Evolutionary conservation across 2,797 vertebrate genomes (phyloP), one percentile per base, ranked within the genome.

Genomic region (Aphelocoma californica): DNA sequence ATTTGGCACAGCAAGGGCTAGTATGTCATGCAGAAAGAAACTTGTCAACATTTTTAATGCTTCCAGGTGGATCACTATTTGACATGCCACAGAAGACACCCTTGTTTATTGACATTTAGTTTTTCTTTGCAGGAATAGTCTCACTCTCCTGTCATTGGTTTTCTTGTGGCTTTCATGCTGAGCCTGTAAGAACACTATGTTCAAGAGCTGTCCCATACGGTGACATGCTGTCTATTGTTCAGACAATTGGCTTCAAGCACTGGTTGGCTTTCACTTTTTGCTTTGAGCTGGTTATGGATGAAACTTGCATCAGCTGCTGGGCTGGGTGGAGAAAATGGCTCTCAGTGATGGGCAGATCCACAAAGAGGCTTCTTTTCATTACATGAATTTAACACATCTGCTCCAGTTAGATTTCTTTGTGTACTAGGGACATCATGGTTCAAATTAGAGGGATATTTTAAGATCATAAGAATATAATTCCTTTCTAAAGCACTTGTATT

Each of bases 371-470:
- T 90, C 62, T 96, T 96, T 92, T 92, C 72, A 81, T 95, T 97
- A 91, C 26, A 88, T 89, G 81, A 87, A 96, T 95, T 96, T 96
- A 94, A 90, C 58, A 96, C 95, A 97, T 96, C 96, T 97, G 96
- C 65, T n/a, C 32, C 61, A 95, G 82, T 84, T 95, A 69, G 57
- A 88, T 96, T 94, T 98, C 96, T 97, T 97, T 95, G 82, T 96
- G 86, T 85, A 93, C 87, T 97, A 93, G 61, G 77, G 51, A n/a
- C 89, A 71, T 92, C 93, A 96, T 97, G 92, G 96, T 97, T 98
- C 87, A 97, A 97, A 97, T 97, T 97, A 96, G 77, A 81, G 73
- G 79, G 92, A 92, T 96, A 97, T 97, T 97, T 97, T 97, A 92
- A 96, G 95, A 96, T 91, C 93, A 92, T 94, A 97, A 97, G 94